These are phyloP conservation scores for Diabrotica undecimpunctata DNA, from an alignment of 1,140 invertebrate species.

Conservation along the genomic window DNA sequence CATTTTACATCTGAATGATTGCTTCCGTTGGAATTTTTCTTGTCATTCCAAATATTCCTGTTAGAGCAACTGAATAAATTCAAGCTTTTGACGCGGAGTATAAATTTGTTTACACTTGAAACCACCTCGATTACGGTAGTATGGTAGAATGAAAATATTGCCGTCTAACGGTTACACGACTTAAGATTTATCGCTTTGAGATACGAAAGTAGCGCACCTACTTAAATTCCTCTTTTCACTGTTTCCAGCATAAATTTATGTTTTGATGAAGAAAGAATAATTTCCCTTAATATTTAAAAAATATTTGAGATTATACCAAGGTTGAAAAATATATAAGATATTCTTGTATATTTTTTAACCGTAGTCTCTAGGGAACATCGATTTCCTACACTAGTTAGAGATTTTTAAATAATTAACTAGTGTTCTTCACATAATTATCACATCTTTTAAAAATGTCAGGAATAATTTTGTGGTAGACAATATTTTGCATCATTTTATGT, in stretches of 20 bases:
- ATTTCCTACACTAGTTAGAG: too few species aligned
- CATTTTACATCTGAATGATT: background rate
- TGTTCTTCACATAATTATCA: too few species aligned
- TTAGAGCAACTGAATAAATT: background rate
- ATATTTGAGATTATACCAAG: too few species aligned
- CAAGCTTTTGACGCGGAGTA: constrained; percentile 4
- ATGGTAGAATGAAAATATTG: background rate
- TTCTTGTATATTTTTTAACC: background rate
- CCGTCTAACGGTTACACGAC: background rate
- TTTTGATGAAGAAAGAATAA: background rate
- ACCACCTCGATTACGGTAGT: constrained; percentile 1
- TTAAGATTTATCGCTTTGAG: background rate
- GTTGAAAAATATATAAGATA: too few species aligned
- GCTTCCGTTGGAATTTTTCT: background rate
- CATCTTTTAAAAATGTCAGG: too few species aligned
- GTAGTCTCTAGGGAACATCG: too few species aligned
- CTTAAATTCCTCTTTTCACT: background rate
- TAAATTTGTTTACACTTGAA: constrained; percentile 11
- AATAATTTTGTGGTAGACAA: too few species aligned
- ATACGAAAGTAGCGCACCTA: background rate
- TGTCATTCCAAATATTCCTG: constrained; percentile 5
- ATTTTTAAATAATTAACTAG: too few species aligned
- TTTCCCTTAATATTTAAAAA: background rate
- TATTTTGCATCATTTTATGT: too few species aligned
- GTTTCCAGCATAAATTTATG: background rate